These are phyloP conservation scores for Micronisus gabar DNA, from an alignment of 2,113 vertebrate species.

Conservation along the genomic window DNA sequence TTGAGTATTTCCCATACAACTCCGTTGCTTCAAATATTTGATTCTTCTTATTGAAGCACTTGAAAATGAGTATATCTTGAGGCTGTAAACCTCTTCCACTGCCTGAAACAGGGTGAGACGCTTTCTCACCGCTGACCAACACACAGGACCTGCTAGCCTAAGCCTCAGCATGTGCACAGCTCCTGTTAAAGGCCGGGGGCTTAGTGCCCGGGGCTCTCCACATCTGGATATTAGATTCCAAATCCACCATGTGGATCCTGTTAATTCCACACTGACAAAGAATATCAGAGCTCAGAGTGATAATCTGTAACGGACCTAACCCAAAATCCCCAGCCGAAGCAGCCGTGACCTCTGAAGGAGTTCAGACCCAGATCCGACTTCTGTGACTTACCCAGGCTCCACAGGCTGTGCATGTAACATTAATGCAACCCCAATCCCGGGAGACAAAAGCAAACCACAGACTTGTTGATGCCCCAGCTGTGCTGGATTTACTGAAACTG, in stretches of 20 bases:
- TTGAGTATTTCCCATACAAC: neutral
- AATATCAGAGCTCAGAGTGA: neutral
- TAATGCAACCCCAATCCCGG: neutral
- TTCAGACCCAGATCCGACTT: neutral
- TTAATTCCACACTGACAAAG: conserved; percentile 16
- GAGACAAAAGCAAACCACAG: neutral
- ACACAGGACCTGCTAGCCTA: neutral
- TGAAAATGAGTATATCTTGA: neutral
- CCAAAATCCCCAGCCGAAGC: neutral
- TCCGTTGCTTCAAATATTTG: neutral
- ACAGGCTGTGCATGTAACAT: neutral
- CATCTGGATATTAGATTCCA: neutral
- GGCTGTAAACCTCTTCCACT: neutral
- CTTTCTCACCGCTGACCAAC: neutral
- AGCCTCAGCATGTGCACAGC: neutral
- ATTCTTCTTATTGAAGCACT: neutral
- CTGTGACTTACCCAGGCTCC: neutral
- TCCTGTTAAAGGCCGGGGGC: neutral
- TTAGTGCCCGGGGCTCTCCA: neutral
- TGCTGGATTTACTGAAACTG: neutral
- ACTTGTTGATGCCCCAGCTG: neutral
- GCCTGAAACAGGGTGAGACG: neutral
- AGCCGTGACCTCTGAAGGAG: neutral
- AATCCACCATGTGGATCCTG: conserved; percentile 11
- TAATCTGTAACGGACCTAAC: conserved; percentile 2